Evolutionary conservation across 1,140 invertebrate species (phyloP), one percentile per base, ranked within the genome.

Genomic region (Trichonephila inaurata): DNA sequence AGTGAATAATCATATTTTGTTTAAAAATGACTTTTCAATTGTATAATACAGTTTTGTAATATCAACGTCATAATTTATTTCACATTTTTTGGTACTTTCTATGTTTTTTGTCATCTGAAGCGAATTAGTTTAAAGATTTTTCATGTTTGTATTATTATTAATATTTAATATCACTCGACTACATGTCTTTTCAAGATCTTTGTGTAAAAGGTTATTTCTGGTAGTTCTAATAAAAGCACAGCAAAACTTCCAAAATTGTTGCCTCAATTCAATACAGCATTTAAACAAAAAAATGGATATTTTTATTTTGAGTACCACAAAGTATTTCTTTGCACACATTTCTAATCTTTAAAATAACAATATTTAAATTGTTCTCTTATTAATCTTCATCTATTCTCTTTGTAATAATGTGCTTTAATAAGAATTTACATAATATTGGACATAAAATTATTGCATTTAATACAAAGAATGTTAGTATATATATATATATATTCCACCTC

Each of bases 221-320:
- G 93, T 94, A 94, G 93, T 94, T 94, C 93, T 94, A 94, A 94
- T 94, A 94, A 94, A 94, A 90, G 93, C 93, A 94, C 93, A 89
- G 93, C 87, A 94, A 94, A 94, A 93, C 86, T 87, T 93, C 83
- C 85, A 92, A 24, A 5, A n/a, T 61, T 4, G 72, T 77, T 33
- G 72, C 16, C 24, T 40, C 3, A 69, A 12, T 51, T 51, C 51
- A 51, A 51, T 51, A 51, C 51, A 10, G 51, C 10, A 51, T 51
- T 51, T 51, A 51, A 51, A 51, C 44, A 51, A 51, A 51, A n/a
- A 51, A 12, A 51, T 12, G 7, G 51, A 51, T 51, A 51, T 12
- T 51, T 51, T 51, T 51, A 51, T 51, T 51, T 7, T 51, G 7
- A 51, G 51, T 51, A 51, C 10, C 0, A 51, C 10, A 7, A 10